Percentiles rank a stretch among this genome's conserved stretches.
Evolutionary conservation across 2,113 vertebrate genomes (phyloP).

Genomic region (Sus scrofa): DNA sequence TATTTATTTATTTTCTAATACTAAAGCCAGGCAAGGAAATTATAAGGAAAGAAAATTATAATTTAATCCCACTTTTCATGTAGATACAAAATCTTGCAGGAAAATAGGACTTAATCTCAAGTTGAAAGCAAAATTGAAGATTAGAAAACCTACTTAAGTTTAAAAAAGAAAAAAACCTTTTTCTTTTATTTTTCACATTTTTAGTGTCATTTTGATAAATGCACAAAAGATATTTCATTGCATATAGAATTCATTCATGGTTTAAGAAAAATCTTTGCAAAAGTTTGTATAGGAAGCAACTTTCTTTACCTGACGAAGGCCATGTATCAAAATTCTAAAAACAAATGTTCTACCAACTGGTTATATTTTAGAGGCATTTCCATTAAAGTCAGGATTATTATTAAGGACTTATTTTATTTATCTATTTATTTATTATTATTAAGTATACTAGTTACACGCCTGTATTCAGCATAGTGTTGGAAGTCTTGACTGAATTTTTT

Average conservation of each 20-base stretch:
- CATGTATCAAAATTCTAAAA: background rate
- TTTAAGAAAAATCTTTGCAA: constrained; percentile 38
- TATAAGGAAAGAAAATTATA: constrained; percentile 11
- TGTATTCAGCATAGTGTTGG: background rate
- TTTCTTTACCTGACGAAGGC: constrained; percentile 26
- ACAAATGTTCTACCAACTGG: background rate
- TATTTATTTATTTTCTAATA: too few species aligned
- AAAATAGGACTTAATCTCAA: constrained; percentile 44
- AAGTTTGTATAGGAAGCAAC: background rate
- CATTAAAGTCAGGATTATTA: background rate
- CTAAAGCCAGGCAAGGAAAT: background rate
- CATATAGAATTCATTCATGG: background rate
- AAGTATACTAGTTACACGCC: background rate
- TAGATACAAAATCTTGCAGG: constrained; percentile 17
- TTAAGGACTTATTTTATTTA: too few species aligned
- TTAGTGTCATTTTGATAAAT: background rate
- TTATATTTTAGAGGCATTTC: background rate
- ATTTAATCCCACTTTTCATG: constrained; percentile 26
- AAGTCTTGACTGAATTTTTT: background rate
- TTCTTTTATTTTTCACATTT: background rate
- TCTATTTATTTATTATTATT: too few species aligned
- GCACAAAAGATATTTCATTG: constrained; percentile 24
- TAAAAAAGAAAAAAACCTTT: background rate
- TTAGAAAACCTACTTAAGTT: background rate
- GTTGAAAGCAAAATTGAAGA: constrained; percentile 51